These are phyloP conservation scores for Gasterosteus aculeatus DNA, from an alignment of 2,113 vertebrate species.

Conservation along the genomic window DNA sequence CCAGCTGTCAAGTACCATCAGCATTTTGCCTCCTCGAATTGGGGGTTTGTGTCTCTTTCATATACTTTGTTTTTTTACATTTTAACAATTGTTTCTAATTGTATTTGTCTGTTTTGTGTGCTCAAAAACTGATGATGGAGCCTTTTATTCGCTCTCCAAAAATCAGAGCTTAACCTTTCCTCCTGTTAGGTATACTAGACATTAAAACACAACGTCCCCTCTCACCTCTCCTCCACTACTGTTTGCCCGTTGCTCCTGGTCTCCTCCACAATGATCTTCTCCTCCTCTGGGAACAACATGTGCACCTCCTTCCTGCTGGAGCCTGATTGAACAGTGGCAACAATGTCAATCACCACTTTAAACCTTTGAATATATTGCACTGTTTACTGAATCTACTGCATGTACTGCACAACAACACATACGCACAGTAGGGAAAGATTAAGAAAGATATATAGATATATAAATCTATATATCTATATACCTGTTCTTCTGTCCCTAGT, in stretches of 20 bases:
- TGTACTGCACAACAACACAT: not conserved
- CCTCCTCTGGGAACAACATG: slow-evolving; percentile 96
- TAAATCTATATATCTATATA: not conserved
- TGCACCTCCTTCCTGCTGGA: slow-evolving; percentile 94
- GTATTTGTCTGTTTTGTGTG: not conserved
- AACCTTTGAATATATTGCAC: not conserved
- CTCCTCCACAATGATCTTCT: slow-evolving; percentile 98
- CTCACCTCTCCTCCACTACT: slow-evolving; percentile 97
- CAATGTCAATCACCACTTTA: not conserved
- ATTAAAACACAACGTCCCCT: not conserved
- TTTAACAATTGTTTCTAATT: not conserved
- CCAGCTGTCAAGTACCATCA: not conserved
- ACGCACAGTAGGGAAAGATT: slow-evolving; percentile 9
- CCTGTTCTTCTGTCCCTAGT: not conserved
- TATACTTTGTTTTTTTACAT: not conserved
- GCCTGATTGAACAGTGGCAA: slow-evolving; percentile 73
- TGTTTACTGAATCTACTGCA: not conserved
- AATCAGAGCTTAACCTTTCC: not conserved
- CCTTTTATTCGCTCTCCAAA: not conserved
- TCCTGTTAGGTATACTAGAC: not conserved
- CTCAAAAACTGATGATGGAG: not conserved
- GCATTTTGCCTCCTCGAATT: not conserved
- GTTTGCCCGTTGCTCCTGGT: slow-evolving; percentile 97
- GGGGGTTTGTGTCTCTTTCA: not conserved
- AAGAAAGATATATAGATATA: not conserved